These are phyloP conservation scores for Xiphydria camelus DNA, from an alignment of 2,888 invertebrate genomes.

Conservation along the genomic window DNA sequence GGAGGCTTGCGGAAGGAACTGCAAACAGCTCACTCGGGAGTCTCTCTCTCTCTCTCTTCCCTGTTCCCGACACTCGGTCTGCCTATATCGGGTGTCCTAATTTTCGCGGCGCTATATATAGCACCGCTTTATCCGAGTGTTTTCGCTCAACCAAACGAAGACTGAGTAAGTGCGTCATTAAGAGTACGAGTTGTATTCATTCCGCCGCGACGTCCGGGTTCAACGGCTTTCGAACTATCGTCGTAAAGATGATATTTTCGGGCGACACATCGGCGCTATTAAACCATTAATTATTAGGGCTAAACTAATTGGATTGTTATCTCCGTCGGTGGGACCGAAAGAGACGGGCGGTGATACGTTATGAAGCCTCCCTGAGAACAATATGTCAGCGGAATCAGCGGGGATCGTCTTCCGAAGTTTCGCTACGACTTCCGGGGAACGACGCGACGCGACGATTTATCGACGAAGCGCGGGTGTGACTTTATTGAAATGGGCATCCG, in stretches of 20 bases:
- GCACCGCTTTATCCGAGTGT: slow-evolving; percentile 30
- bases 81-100: slow-evolving; percentile 37
- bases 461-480: too few species aligned
- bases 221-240: slow-evolving; percentile 2
- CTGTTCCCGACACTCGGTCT: slow-evolving; percentile 17
- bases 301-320: neutral
- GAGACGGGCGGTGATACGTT: slow-evolving; percentile 6
- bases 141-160: slow-evolving; percentile 40
- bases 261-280: neutral
- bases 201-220: neutral
- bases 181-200: slow-evolving; percentile 28
- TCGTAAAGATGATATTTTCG: neutral
- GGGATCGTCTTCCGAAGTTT: slow-evolving; percentile 40
- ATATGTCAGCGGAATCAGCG: slow-evolving; percentile 39
- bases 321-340: neutral
- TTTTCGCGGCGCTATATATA: slow-evolving; percentile 27
- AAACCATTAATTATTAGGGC: neutral
- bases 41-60: slow-evolving; percentile 17
- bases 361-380: slow-evolving; percentile 14
- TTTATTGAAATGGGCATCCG: too few species aligned
- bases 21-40: slow-evolving; percentile 50
- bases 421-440: too few species aligned
- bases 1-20: slow-evolving; percentile 47
- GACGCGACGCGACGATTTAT: too few species aligned
- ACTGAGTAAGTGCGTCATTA: slow-evolving; percentile 35